Evolutionary conservation across 2,797 vertebrate genomes (phyloP).

Genomic region (Pipistrellus nathusii): DNA sequence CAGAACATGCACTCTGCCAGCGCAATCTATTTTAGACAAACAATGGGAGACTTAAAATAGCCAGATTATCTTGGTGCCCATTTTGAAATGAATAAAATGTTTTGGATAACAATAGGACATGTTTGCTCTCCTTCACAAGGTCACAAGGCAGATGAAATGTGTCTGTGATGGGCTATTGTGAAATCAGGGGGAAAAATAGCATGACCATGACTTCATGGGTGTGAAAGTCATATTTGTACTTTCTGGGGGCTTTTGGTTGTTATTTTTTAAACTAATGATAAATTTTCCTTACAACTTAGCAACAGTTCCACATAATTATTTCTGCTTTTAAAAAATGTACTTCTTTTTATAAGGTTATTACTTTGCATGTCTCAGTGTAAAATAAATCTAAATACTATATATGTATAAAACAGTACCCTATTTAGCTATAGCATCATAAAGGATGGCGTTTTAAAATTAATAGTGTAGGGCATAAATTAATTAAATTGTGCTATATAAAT

Average conservation of each 20-base stretch:
- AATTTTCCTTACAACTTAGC: constrained; percentile 55
- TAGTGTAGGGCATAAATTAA: constrained; percentile 61
- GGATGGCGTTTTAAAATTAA: constrained; percentile 66
- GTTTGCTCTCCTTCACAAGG: constrained; percentile 72
- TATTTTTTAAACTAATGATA: constrained; percentile 65
- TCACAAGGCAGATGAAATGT: constrained; percentile 54
- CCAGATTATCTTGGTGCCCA: constrained; percentile 43
- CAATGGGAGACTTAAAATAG: constrained; percentile 80
- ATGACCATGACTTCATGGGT: neutral
- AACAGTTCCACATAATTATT: constrained; percentile 69
- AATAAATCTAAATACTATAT: constrained; percentile 68
- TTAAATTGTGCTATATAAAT: constrained; percentile 65
- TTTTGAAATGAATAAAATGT: constrained; percentile 75
- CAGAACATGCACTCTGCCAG: constrained; percentile 49
- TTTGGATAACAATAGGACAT: constrained; percentile 71
- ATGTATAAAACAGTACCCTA: constrained; percentile 24
- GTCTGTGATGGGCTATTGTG: constrained; percentile 46
- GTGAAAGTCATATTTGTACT: constrained; percentile 61
- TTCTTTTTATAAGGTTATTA: constrained; percentile 71
- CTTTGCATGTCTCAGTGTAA: constrained; percentile 54
- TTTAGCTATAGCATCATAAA: constrained; percentile 51
- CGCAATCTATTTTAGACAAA: constrained; percentile 80
- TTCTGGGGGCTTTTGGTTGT: constrained; percentile 69
- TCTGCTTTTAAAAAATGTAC: constrained; percentile 48
- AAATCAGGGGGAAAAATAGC: neutral